These are phyloP conservation scores for Eudyptes chrysolophus DNA, from an alignment of 2,113 vertebrate genomes.

Conservation along the genomic window DNA sequence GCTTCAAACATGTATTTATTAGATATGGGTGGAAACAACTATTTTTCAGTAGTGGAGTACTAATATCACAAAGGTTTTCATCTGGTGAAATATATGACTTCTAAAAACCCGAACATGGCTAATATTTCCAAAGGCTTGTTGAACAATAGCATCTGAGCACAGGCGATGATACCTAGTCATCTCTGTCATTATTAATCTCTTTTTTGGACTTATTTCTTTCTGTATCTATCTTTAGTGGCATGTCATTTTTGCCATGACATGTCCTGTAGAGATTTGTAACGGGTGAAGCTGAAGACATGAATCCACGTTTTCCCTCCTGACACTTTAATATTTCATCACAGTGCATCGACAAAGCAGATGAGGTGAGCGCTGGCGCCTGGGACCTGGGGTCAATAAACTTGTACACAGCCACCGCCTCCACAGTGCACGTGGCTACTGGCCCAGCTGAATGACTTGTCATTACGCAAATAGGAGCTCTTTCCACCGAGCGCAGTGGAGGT, in stretches of 20 bases:
- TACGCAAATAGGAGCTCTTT: not conserved
- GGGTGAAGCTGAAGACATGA: not conserved
- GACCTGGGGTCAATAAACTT: rapidly evolving
- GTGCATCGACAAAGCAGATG: not conserved
- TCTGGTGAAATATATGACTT: not conserved
- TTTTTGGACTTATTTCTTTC: not conserved
- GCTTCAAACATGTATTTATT: slow-evolving; percentile 12
- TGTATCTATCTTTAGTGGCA: not conserved
- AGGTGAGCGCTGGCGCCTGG: rapidly evolving
- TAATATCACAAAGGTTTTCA: not conserved
- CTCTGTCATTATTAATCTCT: not conserved
- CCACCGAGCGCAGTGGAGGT: rapidly evolving
- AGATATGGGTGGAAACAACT: not conserved
- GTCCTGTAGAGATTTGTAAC: not conserved
- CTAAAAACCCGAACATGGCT: not conserved
- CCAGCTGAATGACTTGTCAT: rapidly evolving
- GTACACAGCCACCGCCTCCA: too few species aligned
- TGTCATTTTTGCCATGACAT: not conserved
- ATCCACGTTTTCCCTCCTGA: not conserved
- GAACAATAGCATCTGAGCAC: not conserved
- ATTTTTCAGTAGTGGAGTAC: not conserved
- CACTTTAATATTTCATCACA: not conserved
- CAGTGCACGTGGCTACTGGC: not conserved
- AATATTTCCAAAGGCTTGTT: not conserved
- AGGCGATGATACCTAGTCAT: not conserved